These are phyloP conservation scores for Drosophila anomalata DNA, from an alignment of 2,888 invertebrate genomes.

Conservation along the genomic window DNA sequence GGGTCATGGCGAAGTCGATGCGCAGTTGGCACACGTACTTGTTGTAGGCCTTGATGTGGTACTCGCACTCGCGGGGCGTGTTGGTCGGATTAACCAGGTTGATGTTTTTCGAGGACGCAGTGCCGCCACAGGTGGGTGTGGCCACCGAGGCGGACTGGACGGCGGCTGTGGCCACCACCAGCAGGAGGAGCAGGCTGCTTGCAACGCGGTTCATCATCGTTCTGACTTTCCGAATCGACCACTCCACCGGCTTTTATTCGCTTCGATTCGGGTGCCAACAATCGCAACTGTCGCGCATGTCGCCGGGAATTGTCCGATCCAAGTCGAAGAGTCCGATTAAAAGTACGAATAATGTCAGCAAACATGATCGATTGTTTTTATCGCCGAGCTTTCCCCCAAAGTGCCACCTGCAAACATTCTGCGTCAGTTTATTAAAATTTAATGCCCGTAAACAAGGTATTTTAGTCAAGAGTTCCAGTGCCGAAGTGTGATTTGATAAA, in stretches of 20 bases:
- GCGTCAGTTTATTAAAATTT: conserved; percentile 6
- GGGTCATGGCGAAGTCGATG: conserved; percentile 72
- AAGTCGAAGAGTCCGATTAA: not conserved
- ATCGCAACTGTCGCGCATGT: conserved; percentile 11
- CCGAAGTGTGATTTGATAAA: not conserved
- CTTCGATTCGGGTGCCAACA: conserved; percentile 2
- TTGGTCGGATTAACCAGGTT: conserved; percentile 59
- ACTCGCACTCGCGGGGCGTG: conserved; percentile 68
- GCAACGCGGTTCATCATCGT: conserved; percentile 52
- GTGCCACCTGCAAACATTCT: conserved; percentile 15
- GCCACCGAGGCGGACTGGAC: conserved; percentile 57
- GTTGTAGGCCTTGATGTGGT: conserved; percentile 63
- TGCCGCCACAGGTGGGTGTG: conserved; percentile 72
- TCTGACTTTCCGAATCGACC: conserved; percentile 15
- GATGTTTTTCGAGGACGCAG: conserved; percentile 67
- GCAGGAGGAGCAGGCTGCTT: conserved; percentile 41
- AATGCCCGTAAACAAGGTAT: not conserved
- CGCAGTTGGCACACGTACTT: conserved; percentile 74
- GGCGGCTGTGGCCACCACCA: conserved; percentile 22
- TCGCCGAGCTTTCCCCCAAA: conserved; percentile 2
- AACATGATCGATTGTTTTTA: conserved; percentile 32
- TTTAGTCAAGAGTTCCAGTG: not conserved
- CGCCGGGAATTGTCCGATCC: conserved; percentile 48
- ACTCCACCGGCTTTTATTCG: conserved; percentile 50
- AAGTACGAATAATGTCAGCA: conserved; percentile 5